These are phyloP conservation scores for Drosophila ustulata DNA, from an alignment of 2,888 invertebrate genomes.

Conservation along the genomic window DNA sequence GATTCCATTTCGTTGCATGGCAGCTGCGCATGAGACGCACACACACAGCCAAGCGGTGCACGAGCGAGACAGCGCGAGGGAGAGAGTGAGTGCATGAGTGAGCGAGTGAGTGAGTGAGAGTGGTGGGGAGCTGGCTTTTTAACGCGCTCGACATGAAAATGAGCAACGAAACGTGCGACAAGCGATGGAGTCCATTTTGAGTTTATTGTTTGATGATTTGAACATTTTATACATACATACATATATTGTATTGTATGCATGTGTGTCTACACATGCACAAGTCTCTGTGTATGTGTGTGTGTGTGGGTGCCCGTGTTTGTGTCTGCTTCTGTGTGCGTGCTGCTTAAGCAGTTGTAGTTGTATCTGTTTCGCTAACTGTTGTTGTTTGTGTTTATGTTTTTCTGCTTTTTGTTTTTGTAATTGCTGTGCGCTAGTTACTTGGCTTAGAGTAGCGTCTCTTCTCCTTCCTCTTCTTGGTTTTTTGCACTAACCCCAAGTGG, in stretches of 20 bases:
- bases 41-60: constrained; percentile 1
- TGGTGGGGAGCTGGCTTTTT: constrained; percentile 68
- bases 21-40: constrained; percentile 52
- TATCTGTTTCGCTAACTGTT: constrained; percentile 43
- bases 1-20: constrained; percentile 55
- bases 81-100: constrained; percentile 23
- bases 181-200: constrained; percentile 85
- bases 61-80: constrained; percentile 16
- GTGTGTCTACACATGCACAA: constrained; percentile 17
- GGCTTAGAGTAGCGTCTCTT: constrained; percentile 30
- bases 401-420: constrained; percentile 48
- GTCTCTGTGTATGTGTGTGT: constrained; percentile 8
- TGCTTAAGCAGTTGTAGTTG: constrained; percentile 53
- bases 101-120: constrained; percentile 24
- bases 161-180: constrained; percentile 83
- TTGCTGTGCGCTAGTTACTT: constrained; percentile 67
- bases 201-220: constrained; percentile 86
- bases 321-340: constrained; percentile 15
- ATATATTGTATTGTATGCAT: constrained; percentile 40
- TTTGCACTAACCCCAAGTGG: constrained; percentile 26
- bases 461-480: constrained; percentile 8
- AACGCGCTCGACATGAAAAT: constrained; percentile 82
- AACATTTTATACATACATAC: constrained; percentile 80
- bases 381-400: constrained; percentile 33
- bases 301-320: neutral